A percentile compares a stretch with the other conserved stretches of the same genome.
These are phyloP conservation scores for Epinephelus malabaricus DNA, from an alignment of 2,797 vertebrate species.

Conservation along the genomic window DNA sequence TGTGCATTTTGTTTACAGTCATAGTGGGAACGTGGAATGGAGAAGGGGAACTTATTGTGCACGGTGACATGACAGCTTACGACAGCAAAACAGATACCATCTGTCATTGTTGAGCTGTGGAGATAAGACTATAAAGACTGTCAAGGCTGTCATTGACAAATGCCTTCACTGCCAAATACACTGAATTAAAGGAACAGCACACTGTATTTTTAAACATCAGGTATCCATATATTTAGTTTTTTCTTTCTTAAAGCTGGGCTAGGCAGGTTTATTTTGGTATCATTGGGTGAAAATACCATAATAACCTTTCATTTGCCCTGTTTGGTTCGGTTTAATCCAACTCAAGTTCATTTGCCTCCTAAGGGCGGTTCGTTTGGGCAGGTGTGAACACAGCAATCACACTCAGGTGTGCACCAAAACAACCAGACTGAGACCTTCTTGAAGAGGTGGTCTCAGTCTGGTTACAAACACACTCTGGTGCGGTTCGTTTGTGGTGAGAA, in stretches of 20 bases:
- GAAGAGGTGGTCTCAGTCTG: too few relatives aligned
- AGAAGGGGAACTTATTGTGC: constrained; percentile 29
- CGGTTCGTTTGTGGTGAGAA: too few relatives aligned
- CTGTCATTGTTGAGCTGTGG: constrained; percentile 56
- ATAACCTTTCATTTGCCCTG: too few relatives aligned
- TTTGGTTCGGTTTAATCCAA: too few relatives aligned
- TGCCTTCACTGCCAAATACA: constrained; percentile 26
- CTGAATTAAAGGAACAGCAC: constrained; percentile 42
- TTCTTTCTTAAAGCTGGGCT: neutral
- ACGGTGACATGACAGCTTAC: constrained; percentile 39
- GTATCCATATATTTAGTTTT: neutral
- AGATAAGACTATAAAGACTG: constrained; percentile 51
- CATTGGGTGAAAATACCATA: too few relatives aligned
- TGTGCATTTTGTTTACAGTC: constrained; percentile 57
- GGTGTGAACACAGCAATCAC: too few relatives aligned
- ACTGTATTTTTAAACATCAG: neutral
- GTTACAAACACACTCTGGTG: too few relatives aligned
- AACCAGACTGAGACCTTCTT: too few relatives aligned
- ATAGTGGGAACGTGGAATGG: constrained; percentile 1
- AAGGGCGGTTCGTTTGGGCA: too few relatives aligned
- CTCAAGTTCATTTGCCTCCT: too few relatives aligned
- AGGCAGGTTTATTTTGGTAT: too few relatives aligned
- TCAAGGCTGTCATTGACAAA: constrained; percentile 53
- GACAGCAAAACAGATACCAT: constrained; percentile 58
- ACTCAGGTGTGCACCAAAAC: too few relatives aligned